Percentiles rank a stretch among this genome's conserved stretches.
Conservation (phyloP, 2,888 invertebrate species). For the Danaus chrysippus region DNA sequence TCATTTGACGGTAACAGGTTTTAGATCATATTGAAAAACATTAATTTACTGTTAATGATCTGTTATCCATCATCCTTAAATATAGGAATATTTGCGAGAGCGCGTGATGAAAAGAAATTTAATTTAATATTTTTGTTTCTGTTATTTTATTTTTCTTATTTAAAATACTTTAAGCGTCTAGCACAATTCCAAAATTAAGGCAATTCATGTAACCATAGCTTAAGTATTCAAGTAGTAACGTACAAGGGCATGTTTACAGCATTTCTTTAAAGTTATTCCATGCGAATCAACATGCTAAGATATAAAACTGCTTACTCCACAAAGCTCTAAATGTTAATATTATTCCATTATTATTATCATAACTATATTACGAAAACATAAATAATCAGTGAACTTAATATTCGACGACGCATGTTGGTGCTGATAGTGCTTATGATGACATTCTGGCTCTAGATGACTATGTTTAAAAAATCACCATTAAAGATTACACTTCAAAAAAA, state of each 20-base stretch:
- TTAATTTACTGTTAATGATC: too few species aligned
- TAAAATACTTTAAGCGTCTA: not conserved
- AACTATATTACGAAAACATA: slow-evolving; percentile 6
- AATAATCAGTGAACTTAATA: not conserved
- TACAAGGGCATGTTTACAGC: not conserved
- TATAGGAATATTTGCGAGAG: too few species aligned
- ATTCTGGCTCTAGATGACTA: slow-evolving; percentile 38
- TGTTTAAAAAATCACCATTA: slow-evolving; percentile 31
- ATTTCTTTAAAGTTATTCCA: not conserved
- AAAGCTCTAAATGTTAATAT: slow-evolving; percentile 5
- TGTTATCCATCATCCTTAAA: too few species aligned
- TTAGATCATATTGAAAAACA: too few species aligned
- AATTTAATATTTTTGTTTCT: not conserved
- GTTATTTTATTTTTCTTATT: not conserved
- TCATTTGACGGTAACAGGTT: too few species aligned
- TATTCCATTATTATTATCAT: not conserved
- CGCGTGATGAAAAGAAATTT: not conserved
- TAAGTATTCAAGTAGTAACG: not conserved
- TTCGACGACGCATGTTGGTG: slow-evolving; percentile 10
- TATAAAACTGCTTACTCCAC: slow-evolving; percentile 1
- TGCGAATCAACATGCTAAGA: slow-evolving; percentile 4
- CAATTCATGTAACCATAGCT: not conserved
- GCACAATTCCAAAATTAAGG: not conserved
- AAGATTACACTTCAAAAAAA: slow-evolving; percentile 21
- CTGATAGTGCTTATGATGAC: slow-evolving; percentile 30